Conservation (phyloP, 2,113 vertebrate genomes). For the Festucalex cinctus region DNA sequence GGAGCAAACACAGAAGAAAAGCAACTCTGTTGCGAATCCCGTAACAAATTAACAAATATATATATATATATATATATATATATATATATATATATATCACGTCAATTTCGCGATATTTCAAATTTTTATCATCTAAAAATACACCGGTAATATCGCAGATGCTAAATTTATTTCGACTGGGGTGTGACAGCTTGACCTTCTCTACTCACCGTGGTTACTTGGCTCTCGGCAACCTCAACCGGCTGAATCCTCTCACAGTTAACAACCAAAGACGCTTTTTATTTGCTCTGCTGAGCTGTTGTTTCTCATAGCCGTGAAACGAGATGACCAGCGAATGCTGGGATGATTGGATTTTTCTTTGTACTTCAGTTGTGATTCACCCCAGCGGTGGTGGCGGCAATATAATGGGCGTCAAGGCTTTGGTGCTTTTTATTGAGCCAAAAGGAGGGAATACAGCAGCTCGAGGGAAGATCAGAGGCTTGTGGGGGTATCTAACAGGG, state of each 20-base stretch:
- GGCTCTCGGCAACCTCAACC: conserved; percentile 27
- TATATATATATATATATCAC: too few relatives aligned
- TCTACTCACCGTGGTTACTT: conserved; percentile 45
- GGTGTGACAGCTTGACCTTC: conserved; percentile 61
- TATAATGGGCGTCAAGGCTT: neutral
- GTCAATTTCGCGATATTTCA: too few relatives aligned
- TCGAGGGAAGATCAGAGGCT: neutral
- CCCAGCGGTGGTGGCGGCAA: neutral
- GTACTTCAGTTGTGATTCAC: conserved; percentile 1
- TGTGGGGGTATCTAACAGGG: neutral
- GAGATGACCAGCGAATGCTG: neutral
- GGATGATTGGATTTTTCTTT: conserved; percentile 2
- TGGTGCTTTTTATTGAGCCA: neutral
- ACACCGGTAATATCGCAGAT: too few relatives aligned
- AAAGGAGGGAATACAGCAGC: neutral
- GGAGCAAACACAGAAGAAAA: too few relatives aligned
- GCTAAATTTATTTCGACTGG: too few relatives aligned
- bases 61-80: too few relatives aligned
- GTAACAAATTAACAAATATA: too few relatives aligned
- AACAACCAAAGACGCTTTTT: conserved; percentile 3
- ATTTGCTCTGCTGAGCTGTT: conserved; percentile 9
- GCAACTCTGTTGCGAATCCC: too few relatives aligned
- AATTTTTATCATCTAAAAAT: too few relatives aligned
- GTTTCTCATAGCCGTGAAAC: neutral
- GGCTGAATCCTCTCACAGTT: conserved; percentile 26